A percentile compares a stretch with the other conserved stretches of the same genome.
Conservation (phyloP, 1,140 invertebrate genomes). For the Amphibalanus amphitrite region DNA sequence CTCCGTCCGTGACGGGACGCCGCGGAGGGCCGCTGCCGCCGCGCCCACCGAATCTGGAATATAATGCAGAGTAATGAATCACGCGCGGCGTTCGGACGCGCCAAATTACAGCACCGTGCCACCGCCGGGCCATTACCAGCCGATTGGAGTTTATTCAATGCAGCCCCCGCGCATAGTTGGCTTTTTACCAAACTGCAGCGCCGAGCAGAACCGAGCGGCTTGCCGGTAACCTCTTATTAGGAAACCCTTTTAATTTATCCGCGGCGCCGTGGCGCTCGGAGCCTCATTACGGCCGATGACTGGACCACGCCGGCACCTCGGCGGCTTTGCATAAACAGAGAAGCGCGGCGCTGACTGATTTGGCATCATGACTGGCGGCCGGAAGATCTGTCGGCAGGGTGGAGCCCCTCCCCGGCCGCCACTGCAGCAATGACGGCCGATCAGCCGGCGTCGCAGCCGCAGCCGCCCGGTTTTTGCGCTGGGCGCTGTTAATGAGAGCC, state of each 20-base stretch:
- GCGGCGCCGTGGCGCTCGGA: not conserved
- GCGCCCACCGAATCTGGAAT: not conserved
- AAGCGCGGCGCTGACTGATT: not conserved
- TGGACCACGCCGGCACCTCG: not conserved
- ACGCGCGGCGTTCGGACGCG: not conserved
- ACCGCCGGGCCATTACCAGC: not conserved
- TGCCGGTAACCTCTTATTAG: constrained; percentile 1
- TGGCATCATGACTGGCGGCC: not conserved
- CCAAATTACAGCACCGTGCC: not conserved
- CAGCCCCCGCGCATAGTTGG: constrained; percentile 1
- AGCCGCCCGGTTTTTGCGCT: not conserved
- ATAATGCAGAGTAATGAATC: constrained; percentile 1
- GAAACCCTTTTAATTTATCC: constrained; percentile 2
- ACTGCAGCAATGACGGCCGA: not conserved
- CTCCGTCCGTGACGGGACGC: not conserved
- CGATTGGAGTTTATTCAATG: not conserved
- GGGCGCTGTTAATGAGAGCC: not conserved
- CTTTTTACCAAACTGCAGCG: not conserved
- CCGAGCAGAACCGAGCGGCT: not conserved
- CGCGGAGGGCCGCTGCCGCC: not conserved
- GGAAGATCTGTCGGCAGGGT: not conserved
- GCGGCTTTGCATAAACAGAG: not conserved
- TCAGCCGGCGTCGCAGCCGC: too few species aligned
- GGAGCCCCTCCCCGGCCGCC: too few species aligned
- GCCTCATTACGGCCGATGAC: not conserved